Base-by-base conservation (phyloP, 2,888 invertebrate genomes). In the Rutpela maculata region DNA sequence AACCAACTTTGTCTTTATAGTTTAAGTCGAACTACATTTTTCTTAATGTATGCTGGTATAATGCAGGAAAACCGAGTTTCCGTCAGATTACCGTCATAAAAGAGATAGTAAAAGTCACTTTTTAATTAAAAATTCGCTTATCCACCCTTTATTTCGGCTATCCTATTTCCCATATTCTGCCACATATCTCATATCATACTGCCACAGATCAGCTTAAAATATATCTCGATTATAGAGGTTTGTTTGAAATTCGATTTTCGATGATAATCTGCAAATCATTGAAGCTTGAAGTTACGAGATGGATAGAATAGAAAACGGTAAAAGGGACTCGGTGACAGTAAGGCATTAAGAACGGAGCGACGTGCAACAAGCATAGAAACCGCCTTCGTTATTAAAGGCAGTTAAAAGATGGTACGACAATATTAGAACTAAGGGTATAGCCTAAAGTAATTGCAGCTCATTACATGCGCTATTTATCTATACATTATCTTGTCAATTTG, bases 221-320 rank as follows among this genome's bases (percentile, higher is more conserved):
- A 57, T 11, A 57, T 57, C 6, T 18, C 18, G 57, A 18, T 19
- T 15, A 59, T 12, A 22, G 55, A 55, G 55, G 22, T 50, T 43
- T 26, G 65, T 26, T 50, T 50, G n/a, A 19, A 67, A 67, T 67
- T 55, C n/a, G 55, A 55, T 67, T 55, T 67, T 50, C 22, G 65
- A 67, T 43, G 26, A 55, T 50, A 43, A 66, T 66, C 50, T 19
- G 66, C 7, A 15, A 50, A 55, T 55, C 50, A 55, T 67, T n/a
- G 55, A 55, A 11, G 55, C 22, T 22, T 55, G 38, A 65, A 65
- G 7, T 50, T 22, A 19, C 55, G 67, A 26, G 67, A 67, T 26
- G 67, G 55, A 17, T 67, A 18, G 62, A 26, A 62, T 9, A 62
- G 62, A 17, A 65, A 43, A 43, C 19, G 67, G 26, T 15, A 55